phyloP scores from a whole-genome alignment of 2,888 invertebrate genomes.

The Cheilosia urbana region DNA sequence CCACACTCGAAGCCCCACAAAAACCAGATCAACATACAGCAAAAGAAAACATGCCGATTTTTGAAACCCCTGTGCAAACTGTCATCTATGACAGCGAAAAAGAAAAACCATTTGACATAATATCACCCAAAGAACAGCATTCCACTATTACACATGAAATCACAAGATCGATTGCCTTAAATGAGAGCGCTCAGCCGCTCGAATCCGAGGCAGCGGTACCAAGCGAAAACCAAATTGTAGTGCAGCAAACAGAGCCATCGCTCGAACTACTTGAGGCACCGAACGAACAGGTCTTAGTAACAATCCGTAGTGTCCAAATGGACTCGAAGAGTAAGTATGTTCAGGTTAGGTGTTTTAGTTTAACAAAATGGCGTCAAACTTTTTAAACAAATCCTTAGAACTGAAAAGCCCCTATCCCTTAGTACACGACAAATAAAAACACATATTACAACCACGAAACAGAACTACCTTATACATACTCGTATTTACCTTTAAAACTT shows the following conservation, averaged over 20 bases:
- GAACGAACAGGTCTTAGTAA: constrained; percentile 46
- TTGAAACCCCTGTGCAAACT: constrained; percentile 57
- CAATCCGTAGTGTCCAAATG: constrained; percentile 52
- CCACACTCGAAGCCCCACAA: constrained; percentile 43
- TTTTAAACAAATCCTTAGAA: constrained; percentile 77
- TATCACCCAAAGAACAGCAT: constrained; percentile 57
- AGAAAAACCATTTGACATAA: constrained; percentile 62
- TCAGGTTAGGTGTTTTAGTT: constrained; percentile 73
- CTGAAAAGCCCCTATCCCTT: constrained; percentile 78
- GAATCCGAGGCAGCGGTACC: constrained; percentile 53
- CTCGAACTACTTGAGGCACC: constrained; percentile 18
- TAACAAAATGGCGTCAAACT: constrained; percentile 82
- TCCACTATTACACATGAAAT: constrained; percentile 52
- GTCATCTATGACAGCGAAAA: constrained; percentile 65
- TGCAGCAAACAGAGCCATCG: constrained; percentile 22
- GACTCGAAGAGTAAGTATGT: constrained; percentile 78
- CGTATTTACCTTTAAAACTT: constrained; percentile 31
- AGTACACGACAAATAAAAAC: constrained; percentile 78
- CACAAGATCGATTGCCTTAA: constrained; percentile 61
- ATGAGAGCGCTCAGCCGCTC: constrained; percentile 53
- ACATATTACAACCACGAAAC: constrained; percentile 74
- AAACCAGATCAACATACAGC: constrained; percentile 43
- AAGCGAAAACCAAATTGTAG: constrained; percentile 19
- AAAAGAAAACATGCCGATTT: constrained; percentile 61
- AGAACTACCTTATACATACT: constrained; percentile 47